A percentile compares a stretch with the other conserved stretches of the same genome.
These are phyloP conservation scores for Drosophila demipolita DNA, from an alignment of 2,888 invertebrate species.

Conservation along the genomic window DNA sequence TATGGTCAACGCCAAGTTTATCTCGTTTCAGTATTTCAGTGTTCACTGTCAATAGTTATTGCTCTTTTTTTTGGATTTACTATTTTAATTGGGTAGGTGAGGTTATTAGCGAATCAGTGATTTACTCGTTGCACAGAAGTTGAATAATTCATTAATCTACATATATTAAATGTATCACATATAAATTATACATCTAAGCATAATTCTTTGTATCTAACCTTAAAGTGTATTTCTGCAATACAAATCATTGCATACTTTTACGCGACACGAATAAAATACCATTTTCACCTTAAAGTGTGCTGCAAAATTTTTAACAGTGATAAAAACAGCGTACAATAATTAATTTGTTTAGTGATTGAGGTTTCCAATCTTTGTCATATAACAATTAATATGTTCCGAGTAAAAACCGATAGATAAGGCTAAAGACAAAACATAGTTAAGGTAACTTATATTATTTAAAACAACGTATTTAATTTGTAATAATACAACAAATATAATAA, in stretches of 20 bases:
- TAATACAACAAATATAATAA: not conserved
- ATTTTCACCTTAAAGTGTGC: slow-evolving; percentile 25
- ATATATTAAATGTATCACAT: not conserved
- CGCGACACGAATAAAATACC: slow-evolving; percentile 1
- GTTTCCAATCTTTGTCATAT: slow-evolving; percentile 16
- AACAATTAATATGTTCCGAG: slow-evolving; percentile 2
- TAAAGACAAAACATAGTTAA: not conserved
- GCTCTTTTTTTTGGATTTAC: slow-evolving; percentile 11
- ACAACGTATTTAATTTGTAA: not conserved
- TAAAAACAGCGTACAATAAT: slow-evolving; percentile 7
- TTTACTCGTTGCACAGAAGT: not conserved
- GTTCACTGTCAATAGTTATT: slow-evolving; percentile 45
- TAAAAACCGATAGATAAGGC: slow-evolving; percentile 12
- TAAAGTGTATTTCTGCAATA: not conserved
- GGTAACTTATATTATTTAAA: not conserved
- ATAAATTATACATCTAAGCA: not conserved
- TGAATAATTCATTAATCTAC: not conserved
- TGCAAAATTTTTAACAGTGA: not conserved
- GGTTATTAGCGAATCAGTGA: not conserved
- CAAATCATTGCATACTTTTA: slow-evolving; percentile 34
- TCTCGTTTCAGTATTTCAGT: slow-evolving; percentile 35
- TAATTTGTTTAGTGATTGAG: slow-evolving; percentile 10
- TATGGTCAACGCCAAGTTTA: slow-evolving; percentile 62
- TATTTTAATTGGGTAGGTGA: slow-evolving; percentile 2
- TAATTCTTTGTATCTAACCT: not conserved